These are phyloP conservation scores for Branchinecta sandiegonensis DNA, from an alignment of 2,888 invertebrate species.

Conservation along the genomic window DNA sequence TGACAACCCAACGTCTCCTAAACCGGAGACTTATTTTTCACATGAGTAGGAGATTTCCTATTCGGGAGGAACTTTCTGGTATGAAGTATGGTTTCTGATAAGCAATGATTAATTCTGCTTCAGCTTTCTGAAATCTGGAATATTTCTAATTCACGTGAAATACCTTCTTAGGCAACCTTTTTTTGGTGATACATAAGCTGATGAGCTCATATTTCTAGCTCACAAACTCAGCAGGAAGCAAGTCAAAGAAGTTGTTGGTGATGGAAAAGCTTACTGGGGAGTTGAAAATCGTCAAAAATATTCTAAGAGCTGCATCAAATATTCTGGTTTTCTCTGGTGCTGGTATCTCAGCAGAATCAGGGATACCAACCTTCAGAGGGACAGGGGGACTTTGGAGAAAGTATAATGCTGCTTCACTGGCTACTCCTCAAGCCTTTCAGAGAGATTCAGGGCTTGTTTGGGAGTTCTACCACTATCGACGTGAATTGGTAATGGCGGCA, in stretches of 20 bases:
- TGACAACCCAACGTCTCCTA: too few species aligned
- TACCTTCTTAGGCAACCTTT: too few species aligned
- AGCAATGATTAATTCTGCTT: too few species aligned
- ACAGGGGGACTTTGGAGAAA: conserved; percentile 67
- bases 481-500: conserved; percentile 50
- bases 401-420: conserved; percentile 50
- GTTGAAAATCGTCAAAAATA: neutral
- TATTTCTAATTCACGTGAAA: too few species aligned
- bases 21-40: too few species aligned
- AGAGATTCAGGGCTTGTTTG: conserved; percentile 63
- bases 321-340: conserved; percentile 53
- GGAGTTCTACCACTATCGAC: conserved; percentile 77
- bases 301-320: neutral
- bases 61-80: too few species aligned
- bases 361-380: conserved; percentile 72
- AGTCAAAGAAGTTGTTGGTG: neutral
- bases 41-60: too few species aligned
- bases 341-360: conserved; percentile 67
- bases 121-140: too few species aligned
- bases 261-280: neutral
- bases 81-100: too few species aligned
- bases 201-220: too few species aligned
- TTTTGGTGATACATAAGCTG: too few species aligned
- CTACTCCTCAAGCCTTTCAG: conserved; percentile 54
- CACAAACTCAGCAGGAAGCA: too few species aligned